Evolutionary conservation across 2,113 vertebrate genomes (phyloP).

Genomic region (Varanus salvator): DNA sequence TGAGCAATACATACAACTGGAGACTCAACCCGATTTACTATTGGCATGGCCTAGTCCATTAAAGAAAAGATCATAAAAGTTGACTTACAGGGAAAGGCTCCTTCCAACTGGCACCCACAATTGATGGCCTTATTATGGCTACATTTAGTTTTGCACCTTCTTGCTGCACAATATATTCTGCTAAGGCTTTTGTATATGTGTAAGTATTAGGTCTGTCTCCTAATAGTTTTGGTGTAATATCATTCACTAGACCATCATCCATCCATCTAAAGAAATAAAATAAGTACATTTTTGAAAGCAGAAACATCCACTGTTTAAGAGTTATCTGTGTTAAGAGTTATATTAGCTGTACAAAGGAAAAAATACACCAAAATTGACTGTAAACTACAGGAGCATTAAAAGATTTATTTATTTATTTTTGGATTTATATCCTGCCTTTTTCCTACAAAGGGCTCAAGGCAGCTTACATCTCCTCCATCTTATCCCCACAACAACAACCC

Average conservation of each 20-base stretch:
- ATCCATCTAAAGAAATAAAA: conserved; percentile 89
- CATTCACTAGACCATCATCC: conserved; percentile 92
- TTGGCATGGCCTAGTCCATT: neutral
- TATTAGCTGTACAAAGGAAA: neutral
- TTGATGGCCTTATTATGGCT: conserved; percentile 94
- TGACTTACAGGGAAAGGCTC: conserved; percentile 96
- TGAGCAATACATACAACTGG: neutral
- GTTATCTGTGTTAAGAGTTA: neutral
- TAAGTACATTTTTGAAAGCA: neutral
- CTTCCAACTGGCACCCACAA: conserved; percentile 98
- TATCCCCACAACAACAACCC: no score
- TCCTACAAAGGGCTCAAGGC: no score
- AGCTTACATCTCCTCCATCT: no score
- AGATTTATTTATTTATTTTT: no score
- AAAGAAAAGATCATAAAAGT: neutral
- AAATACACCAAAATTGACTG: neutral
- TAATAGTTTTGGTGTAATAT: conserved; percentile 93
- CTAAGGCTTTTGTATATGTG: conserved; percentile 94
- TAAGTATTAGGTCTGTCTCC: conserved; percentile 95
- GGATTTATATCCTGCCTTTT: no score
- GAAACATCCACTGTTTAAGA: neutral
- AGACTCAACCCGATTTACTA: neutral
- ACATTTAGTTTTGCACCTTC: conserved; percentile 92
- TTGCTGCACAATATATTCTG: conserved; percentile 93
- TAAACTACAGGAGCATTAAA: neutral